Conservation (phyloP, 2,888 invertebrate species). For the Drymonia ruficornis region DNA sequence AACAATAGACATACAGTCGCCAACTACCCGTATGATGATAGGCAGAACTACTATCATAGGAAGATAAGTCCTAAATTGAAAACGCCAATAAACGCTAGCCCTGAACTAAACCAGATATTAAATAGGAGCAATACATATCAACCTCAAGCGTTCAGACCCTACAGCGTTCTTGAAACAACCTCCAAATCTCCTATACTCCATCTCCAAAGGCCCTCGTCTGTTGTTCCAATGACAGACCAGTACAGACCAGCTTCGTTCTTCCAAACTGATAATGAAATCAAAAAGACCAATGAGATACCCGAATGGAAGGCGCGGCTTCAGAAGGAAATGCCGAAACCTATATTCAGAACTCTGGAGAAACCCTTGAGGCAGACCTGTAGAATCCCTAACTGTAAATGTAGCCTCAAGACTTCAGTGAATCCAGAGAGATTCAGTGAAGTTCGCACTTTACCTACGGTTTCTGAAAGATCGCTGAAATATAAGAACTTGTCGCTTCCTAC, state of each 20-base stretch:
- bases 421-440: constrained; percentile 64
- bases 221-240: constrained; percentile 75
- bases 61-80: constrained; percentile 58
- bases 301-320: constrained; percentile 75
- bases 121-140: constrained; percentile 55
- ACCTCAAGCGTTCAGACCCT: constrained; percentile 69
- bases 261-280: constrained; percentile 57
- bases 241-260: constrained; percentile 75
- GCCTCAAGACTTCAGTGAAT: constrained; percentile 51
- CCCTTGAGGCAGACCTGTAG: constrained; percentile 67
- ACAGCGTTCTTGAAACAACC: constrained; percentile 73
- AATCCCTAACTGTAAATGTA: constrained; percentile 78
- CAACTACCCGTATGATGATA: constrained; percentile 66
- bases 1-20: constrained; percentile 70
- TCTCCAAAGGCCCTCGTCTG: constrained; percentile 71
- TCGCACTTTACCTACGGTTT: constrained; percentile 65
- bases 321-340: constrained; percentile 63
- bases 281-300: constrained; percentile 63
- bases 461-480: constrained; percentile 64
- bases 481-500: constrained; percentile 77
- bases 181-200: constrained; percentile 59
- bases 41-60: constrained; percentile 61
- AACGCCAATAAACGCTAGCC: constrained; percentile 50
- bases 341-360: constrained; percentile 64
- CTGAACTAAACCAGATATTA: constrained; percentile 60